Evolutionary conservation across 1,140 invertebrate genomes (phyloP).

Genomic region (Dendroctonus valens): DNA sequence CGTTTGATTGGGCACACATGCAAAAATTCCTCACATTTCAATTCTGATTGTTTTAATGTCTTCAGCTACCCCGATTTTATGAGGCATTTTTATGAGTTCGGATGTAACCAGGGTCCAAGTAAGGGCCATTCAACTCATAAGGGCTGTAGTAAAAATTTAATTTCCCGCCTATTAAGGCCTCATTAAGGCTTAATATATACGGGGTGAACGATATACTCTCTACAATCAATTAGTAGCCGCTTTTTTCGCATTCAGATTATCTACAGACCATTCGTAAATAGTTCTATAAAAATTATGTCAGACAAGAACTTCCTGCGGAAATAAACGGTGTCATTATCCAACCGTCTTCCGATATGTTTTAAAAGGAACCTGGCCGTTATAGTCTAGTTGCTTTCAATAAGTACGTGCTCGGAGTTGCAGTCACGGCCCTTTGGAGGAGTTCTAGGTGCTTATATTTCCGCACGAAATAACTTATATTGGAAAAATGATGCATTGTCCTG

Average conservation of each 20-base stretch:
- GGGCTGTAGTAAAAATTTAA: conserved; percentile 30
- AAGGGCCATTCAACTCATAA: conserved; percentile 21
- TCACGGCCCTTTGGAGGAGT: too few relatives aligned
- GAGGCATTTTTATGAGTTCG: conserved; percentile 22
- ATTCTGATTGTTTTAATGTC: conserved; percentile 28
- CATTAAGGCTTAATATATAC: conserved; percentile 17
- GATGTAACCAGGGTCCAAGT: conserved; percentile 8
- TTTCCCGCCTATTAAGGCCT: conserved; percentile 29
- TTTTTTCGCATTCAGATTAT: too few relatives aligned
- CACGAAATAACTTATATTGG: too few relatives aligned
- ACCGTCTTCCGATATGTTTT: conserved; percentile 28
- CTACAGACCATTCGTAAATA: conserved; percentile 12
- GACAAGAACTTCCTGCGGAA: conserved; percentile 29
- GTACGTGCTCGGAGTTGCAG: too few relatives aligned
- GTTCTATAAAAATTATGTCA: conserved; percentile 22
- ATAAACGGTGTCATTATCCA: conserved; percentile 28
- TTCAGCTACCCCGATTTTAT: conserved; percentile 15
- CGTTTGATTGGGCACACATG: too few relatives aligned
- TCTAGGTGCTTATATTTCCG: too few relatives aligned
- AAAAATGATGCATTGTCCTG: too few relatives aligned
- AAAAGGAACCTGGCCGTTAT: conserved; percentile 19
- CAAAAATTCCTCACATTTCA: neutral
- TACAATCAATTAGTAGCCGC: too few relatives aligned
- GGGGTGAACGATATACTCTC: conserved; percentile 8
- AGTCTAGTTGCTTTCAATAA: conserved; percentile 31